phyloP scores from a whole-genome alignment of 2,888 invertebrate genomes.

The Chironomus riparius region DNA sequence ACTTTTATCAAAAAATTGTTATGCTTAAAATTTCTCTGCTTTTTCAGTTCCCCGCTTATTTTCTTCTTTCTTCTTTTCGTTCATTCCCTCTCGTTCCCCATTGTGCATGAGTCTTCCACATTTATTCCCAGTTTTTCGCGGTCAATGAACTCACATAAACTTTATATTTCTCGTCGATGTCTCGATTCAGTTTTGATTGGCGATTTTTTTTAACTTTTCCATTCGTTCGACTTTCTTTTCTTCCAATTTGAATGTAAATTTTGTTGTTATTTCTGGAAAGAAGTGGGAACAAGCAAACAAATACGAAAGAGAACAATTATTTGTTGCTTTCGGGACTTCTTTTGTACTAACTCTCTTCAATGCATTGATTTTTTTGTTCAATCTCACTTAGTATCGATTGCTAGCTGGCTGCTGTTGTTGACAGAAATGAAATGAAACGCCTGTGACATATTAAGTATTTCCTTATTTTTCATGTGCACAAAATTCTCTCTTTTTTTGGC shows the following conservation, averaged over 20 bases:
- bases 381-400: no score
- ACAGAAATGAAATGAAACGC: background rate
- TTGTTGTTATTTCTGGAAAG: background rate
- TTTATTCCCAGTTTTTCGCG: conserved; percentile 8
- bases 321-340: background rate
- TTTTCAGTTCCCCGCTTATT: no score
- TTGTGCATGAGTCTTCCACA: background rate
- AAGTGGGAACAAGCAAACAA: background rate
- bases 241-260: background rate
- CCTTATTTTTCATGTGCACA: no score
- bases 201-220: conserved; percentile 15
- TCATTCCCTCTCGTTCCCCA: background rate
- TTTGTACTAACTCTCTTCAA: background rate
- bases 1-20: no score
- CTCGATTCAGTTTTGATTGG: conserved; percentile 1
- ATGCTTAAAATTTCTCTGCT: no score
- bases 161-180: background rate
- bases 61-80: background rate
- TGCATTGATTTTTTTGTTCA: background rate
- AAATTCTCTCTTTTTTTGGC: no score
- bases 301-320: background rate
- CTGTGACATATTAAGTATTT: background rate
- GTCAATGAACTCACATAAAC: conserved; percentile 23
- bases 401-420: no score
- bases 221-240: conserved; percentile 4